Percentiles rank a stretch among this genome's conserved stretches.
These are phyloP conservation scores for Boloria selene DNA, from an alignment of 2,888 invertebrate genomes.

Conservation along the genomic window DNA sequence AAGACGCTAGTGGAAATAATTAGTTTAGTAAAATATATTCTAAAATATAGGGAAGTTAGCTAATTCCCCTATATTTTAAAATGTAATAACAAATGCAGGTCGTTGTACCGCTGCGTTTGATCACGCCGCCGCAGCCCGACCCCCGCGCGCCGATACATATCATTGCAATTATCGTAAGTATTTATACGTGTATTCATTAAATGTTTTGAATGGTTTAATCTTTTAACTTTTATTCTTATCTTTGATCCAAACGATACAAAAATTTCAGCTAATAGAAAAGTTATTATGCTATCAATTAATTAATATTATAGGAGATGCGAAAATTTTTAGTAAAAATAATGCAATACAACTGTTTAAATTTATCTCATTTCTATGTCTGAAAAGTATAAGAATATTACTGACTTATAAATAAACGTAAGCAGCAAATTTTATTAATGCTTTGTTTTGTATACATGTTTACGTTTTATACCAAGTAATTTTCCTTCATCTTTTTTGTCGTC, in stretches of 20 bases:
- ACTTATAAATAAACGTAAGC: too few species aligned
- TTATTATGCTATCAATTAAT: not conserved
- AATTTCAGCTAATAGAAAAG: not conserved
- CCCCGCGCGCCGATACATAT: constrained; percentile 34
- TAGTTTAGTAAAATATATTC: too few species aligned
- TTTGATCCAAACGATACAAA: constrained; percentile 21
- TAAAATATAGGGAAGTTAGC: not conserved
- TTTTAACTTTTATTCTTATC: constrained; percentile 29
- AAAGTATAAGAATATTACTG: too few species aligned
- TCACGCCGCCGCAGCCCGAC: constrained; percentile 51
- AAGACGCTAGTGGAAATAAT: not conserved
- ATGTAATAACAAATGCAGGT: constrained; percentile 47
- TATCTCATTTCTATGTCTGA: too few species aligned
- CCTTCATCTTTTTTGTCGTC: not conserved
- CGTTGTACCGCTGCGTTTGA: constrained; percentile 66
- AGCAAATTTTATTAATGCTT: too few species aligned
- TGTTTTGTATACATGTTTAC: too few species aligned
- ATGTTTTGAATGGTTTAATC: constrained; percentile 33
- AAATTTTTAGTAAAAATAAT: too few species aligned
- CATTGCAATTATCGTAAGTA: constrained; percentile 42
- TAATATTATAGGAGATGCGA: too few species aligned
- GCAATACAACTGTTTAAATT: too few species aligned
- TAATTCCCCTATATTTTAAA: constrained; percentile 19
- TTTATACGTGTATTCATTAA: constrained; percentile 37
- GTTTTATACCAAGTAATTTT: not conserved